Evolutionary conservation across 1,140 invertebrate species (phyloP).

Genomic region (Trichogramma pretiosum): DNA sequence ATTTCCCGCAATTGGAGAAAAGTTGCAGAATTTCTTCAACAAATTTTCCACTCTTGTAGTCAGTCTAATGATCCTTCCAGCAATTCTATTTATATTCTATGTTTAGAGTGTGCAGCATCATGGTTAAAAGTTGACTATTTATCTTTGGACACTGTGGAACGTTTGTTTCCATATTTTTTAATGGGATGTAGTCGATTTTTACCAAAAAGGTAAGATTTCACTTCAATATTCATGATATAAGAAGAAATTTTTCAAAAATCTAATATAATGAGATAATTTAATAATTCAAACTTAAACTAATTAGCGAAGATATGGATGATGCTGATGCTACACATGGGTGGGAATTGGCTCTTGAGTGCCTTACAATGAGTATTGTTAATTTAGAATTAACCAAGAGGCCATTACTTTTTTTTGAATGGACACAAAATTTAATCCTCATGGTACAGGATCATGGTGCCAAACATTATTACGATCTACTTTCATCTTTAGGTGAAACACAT

Average conservation of each 20-base stretch:
- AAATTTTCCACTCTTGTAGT: constrained; percentile 34
- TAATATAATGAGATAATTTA: too few relatives aligned
- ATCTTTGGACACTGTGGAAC: constrained; percentile 30
- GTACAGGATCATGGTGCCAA: constrained; percentile 27
- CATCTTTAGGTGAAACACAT: constrained; percentile 36
- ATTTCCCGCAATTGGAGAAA: constrained; percentile 33
- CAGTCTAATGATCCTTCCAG: constrained; percentile 19
- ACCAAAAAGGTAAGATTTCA: constrained; percentile 32
- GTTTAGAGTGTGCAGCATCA: constrained; percentile 32
- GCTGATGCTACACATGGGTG: constrained; percentile 29
- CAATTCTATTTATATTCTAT: constrained; percentile 27
- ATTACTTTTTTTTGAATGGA: constrained; percentile 36
- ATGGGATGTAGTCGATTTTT: constrained; percentile 33
- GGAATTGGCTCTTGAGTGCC: constrained; percentile 35
- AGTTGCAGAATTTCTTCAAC: constrained; percentile 30
- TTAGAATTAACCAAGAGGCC: constrained; percentile 26
- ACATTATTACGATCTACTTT: constrained; percentile 34
- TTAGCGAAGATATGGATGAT: constrained; percentile 22
- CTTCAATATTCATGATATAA: constrained; percentile 12
- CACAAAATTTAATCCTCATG: constrained; percentile 27
- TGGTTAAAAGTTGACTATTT: constrained; percentile 36
- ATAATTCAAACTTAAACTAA: too few relatives aligned
- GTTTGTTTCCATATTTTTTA: constrained; percentile 34
- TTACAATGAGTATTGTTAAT: constrained; percentile 30
- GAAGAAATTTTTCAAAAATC: neutral